Base-by-base conservation (phyloP, 2,888 invertebrate species). In the Silvanus unidentatus region DNA sequence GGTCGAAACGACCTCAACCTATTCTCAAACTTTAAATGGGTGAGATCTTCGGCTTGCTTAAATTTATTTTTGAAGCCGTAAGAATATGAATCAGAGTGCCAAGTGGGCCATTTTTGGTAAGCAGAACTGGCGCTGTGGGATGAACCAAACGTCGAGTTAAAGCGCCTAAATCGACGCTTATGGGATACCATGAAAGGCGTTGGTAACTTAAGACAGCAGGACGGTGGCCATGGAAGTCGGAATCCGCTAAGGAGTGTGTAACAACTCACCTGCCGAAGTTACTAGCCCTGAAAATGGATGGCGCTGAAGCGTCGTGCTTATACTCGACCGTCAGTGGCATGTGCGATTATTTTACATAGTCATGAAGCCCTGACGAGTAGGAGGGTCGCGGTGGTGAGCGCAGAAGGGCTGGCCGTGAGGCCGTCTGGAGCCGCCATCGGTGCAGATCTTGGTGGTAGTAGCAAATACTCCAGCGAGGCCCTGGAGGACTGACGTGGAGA, bases 31-130 rank as follows among this genome's bases (percentile, higher is more conserved):
- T 22, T 22, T 22, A 22, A 22, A 22, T 22, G 22, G 22, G 22
- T 22, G 22, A 22, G 22, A 22, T 22, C 22, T 22, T 22, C 22
- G 22, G 22, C 22, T 22, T 22, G 22, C 22, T 22, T 8, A 22
- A 22, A 22, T 22, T n/a, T n/a, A n/a, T n/a, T n/a, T 5, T 3
- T 22, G 22, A 22, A 22, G 22, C 22, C 22, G 22, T 22, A 22
- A 22, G 22, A 22, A 5, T 22, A 22, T 22, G 22, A 22, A 22
- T 22, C 22, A 22, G 22, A 22, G 22, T 22, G 22, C 22, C 22
- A 74, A 81, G 80, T 81, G 81, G 80, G 80, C 80, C 80, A 79
- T 69, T 80, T 81, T 81, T 81, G 80, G 81, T 81, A 82, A 82
- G 81, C 81, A 83, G 82, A 83, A 84, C 82, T 22, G 22, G 22